A percentile compares a stretch with the other conserved stretches of the same genome.
Evolutionary conservation across 2,888 invertebrate genomes (phyloP).

Genomic region (Rutpela maculata): DNA sequence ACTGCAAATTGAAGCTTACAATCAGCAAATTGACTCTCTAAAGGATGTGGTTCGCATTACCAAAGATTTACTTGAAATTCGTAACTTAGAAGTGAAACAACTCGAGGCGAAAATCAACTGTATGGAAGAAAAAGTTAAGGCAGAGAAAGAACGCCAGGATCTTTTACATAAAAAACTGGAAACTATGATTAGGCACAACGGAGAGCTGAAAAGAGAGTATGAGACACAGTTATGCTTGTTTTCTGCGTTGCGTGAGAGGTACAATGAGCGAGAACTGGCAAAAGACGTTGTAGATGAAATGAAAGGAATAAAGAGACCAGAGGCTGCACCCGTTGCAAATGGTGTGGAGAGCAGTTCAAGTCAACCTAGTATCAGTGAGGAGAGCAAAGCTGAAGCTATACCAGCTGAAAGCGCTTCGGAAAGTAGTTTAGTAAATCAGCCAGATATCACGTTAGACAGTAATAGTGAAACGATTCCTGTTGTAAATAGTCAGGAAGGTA

Average conservation of each 20-base stretch:
- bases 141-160: conserved; percentile 83
- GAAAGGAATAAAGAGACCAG: conserved; percentile 39
- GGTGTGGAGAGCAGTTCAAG: conserved; percentile 1
- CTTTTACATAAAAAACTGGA: conserved; percentile 83
- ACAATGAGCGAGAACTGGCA: conserved; percentile 69
- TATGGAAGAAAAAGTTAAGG: conserved; percentile 82
- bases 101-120: conserved; percentile 81
- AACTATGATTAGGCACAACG: conserved; percentile 83
- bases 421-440: neutral
- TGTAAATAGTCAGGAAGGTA: neutral
- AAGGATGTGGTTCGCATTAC: conserved; percentile 90
- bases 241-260: conserved; percentile 74
- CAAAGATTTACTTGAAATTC: conserved; percentile 86
- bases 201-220: conserved; percentile 86
- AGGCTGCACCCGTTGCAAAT: conserved; percentile 13
- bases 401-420: neutral
- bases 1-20: conserved; percentile 84
- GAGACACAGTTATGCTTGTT: conserved; percentile 86
- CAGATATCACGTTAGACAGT: neutral
- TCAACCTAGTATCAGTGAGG: conserved; percentile 1
- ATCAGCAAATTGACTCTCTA: conserved; percentile 83
- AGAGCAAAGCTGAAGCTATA: neutral
- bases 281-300: conserved; percentile 62
- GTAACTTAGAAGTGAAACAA: conserved; percentile 87
- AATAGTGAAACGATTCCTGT: neutral